phyloP scores from a whole-genome alignment of 2,113 vertebrate genomes.

The Poeciliopsis retropinna region DNA sequence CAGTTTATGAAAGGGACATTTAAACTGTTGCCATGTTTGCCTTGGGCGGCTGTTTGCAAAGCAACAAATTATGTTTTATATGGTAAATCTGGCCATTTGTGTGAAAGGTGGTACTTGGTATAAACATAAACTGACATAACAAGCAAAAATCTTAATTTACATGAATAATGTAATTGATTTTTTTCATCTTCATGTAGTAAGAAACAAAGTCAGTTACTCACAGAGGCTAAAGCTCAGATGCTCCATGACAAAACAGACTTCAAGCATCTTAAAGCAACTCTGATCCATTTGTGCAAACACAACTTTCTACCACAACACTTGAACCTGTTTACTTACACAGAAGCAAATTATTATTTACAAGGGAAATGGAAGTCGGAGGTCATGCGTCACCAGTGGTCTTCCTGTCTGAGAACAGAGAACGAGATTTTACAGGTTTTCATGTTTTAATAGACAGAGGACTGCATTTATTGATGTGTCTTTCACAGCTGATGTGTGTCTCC shows the following conservation, averaged over 20 bases:
- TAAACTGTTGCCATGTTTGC: background rate
- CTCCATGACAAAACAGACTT: background rate
- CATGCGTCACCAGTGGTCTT: too few species aligned
- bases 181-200: background rate
- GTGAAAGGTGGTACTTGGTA: background rate
- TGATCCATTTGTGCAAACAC: background rate
- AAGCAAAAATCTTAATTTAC: background rate
- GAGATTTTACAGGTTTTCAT: too few species aligned
- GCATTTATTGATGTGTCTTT: too few species aligned
- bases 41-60: background rate
- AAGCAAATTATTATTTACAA: background rate
- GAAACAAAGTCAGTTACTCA: background rate
- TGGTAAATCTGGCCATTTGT: too few species aligned
- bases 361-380: background rate
- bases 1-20: background rate
- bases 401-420: too few species aligned
- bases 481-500: too few species aligned
- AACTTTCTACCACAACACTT: background rate
- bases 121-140: background rate
- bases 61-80: too few species aligned
- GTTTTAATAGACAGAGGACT: too few species aligned
- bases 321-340: background rate
- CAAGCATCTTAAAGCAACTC: too few species aligned
- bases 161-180: background rate
- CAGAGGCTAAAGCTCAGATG: background rate